Percentiles rank a stretch among this genome's conserved stretches.
Evolutionary conservation across 2,113 vertebrate genomes (phyloP).

Genomic region (Urocitellus parryii): DNA sequence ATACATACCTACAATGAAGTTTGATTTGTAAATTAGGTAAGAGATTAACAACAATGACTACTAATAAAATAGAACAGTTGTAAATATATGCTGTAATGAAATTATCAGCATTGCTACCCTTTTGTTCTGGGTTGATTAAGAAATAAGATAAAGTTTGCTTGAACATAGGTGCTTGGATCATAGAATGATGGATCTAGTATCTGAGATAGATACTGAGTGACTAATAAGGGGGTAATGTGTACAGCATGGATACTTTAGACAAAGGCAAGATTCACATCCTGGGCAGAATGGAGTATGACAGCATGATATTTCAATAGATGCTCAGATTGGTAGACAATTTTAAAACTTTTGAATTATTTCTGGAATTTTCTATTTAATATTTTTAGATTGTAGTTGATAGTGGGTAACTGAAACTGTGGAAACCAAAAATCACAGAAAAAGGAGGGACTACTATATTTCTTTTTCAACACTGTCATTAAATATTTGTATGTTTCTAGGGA

Average conservation of each 20-base stretch:
- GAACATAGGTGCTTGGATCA: not conserved
- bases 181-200: not conserved
- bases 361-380: not conserved
- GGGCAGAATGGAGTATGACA: not conserved
- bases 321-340: not conserved
- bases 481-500: not conserved
- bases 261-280: not conserved
- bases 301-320: not conserved
- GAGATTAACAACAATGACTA: not conserved
- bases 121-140: not conserved
- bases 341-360: not conserved
- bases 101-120: not conserved
- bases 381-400: not conserved
- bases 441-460: not conserved
- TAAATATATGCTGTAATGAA: not conserved
- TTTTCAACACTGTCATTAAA: not conserved
- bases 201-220: not conserved
- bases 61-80: not conserved
- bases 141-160: not conserved
- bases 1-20: not conserved
- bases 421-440: not conserved
- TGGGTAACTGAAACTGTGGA: not conserved
- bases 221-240: too few relatives aligned
- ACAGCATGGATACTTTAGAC: not conserved
- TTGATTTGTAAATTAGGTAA: not conserved